Conservation (phyloP, 1,140 invertebrate species). For the Cataglyphis hispanica region DNA sequence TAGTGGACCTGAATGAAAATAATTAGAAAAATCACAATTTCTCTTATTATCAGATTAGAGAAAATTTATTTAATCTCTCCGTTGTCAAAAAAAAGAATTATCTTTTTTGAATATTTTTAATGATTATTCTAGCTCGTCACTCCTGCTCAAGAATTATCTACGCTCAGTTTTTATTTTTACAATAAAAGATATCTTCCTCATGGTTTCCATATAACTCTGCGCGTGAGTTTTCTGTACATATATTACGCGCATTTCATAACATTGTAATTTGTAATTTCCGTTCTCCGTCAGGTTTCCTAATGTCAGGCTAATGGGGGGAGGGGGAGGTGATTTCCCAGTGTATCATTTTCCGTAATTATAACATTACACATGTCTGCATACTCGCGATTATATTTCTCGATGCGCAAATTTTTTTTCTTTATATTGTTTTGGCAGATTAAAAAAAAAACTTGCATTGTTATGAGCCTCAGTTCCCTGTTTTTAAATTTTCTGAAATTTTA, state of each 20-base stretch:
- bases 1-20: too few relatives aligned
- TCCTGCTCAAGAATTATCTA: too few relatives aligned
- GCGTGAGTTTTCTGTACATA: not conserved
- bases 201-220: not conserved
- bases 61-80: too few relatives aligned
- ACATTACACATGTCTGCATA: not conserved
- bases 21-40: not conserved
- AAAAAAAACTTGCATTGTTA: not conserved
- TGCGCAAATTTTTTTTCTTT: not conserved
- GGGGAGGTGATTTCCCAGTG: slow-evolving; percentile 3
- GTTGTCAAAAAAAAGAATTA: too few relatives aligned
- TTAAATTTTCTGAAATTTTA: not conserved
- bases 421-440: not conserved
- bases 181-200: not conserved
- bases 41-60: too few relatives aligned
- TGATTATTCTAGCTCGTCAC: too few relatives aligned
- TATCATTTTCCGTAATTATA: slow-evolving; percentile 44
- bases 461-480: too few relatives aligned
- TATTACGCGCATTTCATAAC: not conserved
- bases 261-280: slow-evolving; percentile 2
- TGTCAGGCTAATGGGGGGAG: not conserved
- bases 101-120: too few relatives aligned
- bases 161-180: not conserved
- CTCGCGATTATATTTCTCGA: not conserved
- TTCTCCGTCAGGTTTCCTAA: not conserved